phyloP scores from a whole-genome alignment of 2,113 vertebrate species.

The Xiphophorus maculatus region DNA sequence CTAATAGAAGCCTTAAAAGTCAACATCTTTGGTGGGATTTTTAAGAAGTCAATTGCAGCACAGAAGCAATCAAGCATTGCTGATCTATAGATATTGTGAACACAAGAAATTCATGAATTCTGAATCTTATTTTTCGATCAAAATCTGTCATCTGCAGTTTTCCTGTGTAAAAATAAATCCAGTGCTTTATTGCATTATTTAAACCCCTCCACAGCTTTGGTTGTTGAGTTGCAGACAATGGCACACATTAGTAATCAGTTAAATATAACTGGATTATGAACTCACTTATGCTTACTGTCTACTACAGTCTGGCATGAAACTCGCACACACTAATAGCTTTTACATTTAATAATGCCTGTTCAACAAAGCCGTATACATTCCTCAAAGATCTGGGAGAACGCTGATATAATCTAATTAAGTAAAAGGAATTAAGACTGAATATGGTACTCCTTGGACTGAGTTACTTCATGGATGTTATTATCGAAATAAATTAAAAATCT shows the following conservation, averaged over 20 bases:
- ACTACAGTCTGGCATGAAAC: conserved; percentile 44
- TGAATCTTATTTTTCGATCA: conserved; percentile 2
- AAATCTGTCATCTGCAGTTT: conserved; percentile 6
- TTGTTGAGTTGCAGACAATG: conserved; percentile 35
- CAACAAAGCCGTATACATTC: conserved; percentile 33
- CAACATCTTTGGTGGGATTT: no score
- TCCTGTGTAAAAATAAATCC: conserved; percentile 2
- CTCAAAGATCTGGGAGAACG: conserved; percentile 16
- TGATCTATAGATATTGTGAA: no score
- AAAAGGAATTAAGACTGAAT: conserved; percentile 42
- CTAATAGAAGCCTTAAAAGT: no score
- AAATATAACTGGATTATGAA: conserved; percentile 56
- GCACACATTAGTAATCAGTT: conserved; percentile 36
- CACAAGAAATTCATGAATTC: neutral
- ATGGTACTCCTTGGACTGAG: conserved; percentile 15
- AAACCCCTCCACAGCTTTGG: conserved; percentile 9
- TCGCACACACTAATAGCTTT: conserved; percentile 33
- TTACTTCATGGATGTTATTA: conserved; percentile 33
- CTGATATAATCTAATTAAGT: conserved; percentile 35
- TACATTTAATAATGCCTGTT: conserved; percentile 31
- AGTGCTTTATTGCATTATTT: conserved; percentile 12
- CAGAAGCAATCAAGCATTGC: no score
- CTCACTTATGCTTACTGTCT: conserved; percentile 30
- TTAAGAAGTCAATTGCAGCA: no score
- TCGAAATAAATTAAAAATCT: conserved; percentile 33